These are phyloP conservation scores for Phorcus lineatus DNA, from an alignment of 2,888 invertebrate genomes.

Conservation along the genomic window DNA sequence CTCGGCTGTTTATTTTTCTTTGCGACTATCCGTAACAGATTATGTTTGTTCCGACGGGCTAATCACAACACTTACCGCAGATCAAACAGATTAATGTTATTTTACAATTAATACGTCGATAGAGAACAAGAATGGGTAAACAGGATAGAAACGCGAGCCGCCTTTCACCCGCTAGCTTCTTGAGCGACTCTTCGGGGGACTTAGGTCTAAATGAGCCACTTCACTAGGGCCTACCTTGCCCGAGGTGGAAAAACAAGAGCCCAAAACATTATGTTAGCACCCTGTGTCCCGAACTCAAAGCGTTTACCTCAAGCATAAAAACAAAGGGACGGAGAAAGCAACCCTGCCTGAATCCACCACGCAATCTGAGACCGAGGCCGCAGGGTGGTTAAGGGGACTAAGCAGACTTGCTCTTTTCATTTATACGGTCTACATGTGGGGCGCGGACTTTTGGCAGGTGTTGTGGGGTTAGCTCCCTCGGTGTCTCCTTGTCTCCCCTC, in stretches of 20 bases:
- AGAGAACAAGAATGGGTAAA: not conserved
- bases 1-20: constrained; percentile 9
- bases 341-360: constrained; percentile 15
- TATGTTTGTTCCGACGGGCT: constrained; percentile 10
- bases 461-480: not conserved
- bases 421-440: not conserved
- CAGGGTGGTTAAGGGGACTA: not conserved
- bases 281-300: constrained; percentile 16
- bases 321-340: constrained; percentile 5
- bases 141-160: constrained; percentile 6
- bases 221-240: not conserved
- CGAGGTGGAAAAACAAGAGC: constrained; percentile 10
- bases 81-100: constrained; percentile 25
- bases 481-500: not conserved
- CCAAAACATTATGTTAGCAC: constrained; percentile 24
- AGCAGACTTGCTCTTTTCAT: constrained; percentile 14
- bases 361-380: constrained; percentile 2
- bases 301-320: constrained; percentile 19
- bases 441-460: constrained; percentile 6
- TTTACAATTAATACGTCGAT: constrained; percentile 24
- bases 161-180: not conserved
- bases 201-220: constrained; percentile 12
- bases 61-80: constrained; percentile 22
- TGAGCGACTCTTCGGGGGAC: not conserved
- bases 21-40: constrained; percentile 20